These are phyloP conservation scores for Linnaemya tessellans DNA, from an alignment of 2,888 invertebrate genomes.

Conservation along the genomic window DNA sequence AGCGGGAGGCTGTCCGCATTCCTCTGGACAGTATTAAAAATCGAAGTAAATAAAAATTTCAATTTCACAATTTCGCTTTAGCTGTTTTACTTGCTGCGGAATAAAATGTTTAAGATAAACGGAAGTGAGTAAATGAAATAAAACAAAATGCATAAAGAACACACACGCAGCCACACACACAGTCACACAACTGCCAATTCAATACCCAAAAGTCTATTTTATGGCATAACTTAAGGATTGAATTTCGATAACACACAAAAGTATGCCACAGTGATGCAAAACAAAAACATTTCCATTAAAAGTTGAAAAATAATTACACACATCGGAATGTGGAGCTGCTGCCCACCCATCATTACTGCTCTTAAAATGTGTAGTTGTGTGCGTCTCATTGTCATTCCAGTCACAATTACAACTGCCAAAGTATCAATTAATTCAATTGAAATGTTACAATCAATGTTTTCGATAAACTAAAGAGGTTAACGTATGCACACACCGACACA, in stretches of 20 bases:
- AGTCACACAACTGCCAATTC: background rate
- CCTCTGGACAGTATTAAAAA: background rate
- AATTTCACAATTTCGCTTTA: conserved; percentile 3
- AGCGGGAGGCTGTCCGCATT: background rate
- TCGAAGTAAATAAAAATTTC: conserved; percentile 26
- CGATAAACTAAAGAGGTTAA: conserved; percentile 60
- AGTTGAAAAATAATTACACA: background rate
- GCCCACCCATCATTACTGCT: background rate
- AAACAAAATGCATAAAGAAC: background rate
- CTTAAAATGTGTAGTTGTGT: conserved; percentile 31
- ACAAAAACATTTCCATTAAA: conserved; percentile 40
- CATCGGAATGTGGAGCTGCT: background rate
- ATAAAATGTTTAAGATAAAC: background rate
- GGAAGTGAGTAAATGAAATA: background rate
- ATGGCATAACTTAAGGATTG: conserved; percentile 57
- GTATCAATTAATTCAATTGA: conserved; percentile 71
- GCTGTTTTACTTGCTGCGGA: background rate
- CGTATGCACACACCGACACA: background rate
- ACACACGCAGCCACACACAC: background rate
- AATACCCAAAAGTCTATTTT: conserved; percentile 32
- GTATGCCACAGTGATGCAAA: conserved; percentile 50
- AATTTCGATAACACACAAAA: conserved; percentile 36
- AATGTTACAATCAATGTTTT: conserved; percentile 68
- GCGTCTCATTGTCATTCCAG: conserved; percentile 48
- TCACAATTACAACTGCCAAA: conserved; percentile 53